phyloP scores from a whole-genome alignment of 1,140 invertebrate species.

The Drosophila yakuba region DNA sequence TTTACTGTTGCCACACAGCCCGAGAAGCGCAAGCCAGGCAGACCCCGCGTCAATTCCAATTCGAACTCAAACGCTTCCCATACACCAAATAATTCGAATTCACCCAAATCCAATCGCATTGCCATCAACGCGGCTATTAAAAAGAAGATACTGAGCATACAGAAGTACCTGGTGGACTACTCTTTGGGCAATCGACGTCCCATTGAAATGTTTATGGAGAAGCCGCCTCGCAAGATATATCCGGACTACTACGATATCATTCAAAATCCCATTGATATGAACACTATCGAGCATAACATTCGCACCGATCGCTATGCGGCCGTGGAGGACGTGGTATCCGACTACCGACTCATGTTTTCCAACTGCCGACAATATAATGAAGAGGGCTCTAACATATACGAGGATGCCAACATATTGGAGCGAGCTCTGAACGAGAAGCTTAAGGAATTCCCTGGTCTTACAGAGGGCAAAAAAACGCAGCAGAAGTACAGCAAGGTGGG shows the following conservation, averaged over 20 bases:
- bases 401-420: slow-evolving; percentile 96
- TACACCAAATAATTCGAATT: slow-evolving; percentile 70
- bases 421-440: slow-evolving; percentile 93
- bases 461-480: slow-evolving; percentile 70
- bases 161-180: slow-evolving; percentile 91
- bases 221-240: slow-evolving; percentile 97
- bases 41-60: slow-evolving; percentile 85
- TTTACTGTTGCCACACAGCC: slow-evolving; percentile 51
- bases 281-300: slow-evolving; percentile 96
- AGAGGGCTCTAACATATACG: slow-evolving; percentile 96
- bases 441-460: slow-evolving; percentile 87
- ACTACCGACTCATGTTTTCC: slow-evolving; percentile 95
- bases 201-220: slow-evolving; percentile 97
- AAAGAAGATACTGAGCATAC: slow-evolving; percentile 90
- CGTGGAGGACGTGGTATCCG: slow-evolving; percentile 87
- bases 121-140: slow-evolving; percentile 86
- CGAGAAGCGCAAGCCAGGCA: slow-evolving; percentile 79
- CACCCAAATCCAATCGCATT: slow-evolving; percentile 78
- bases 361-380: slow-evolving; percentile 99
- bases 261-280: slow-evolving; percentile 96
- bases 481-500: slow-evolving; percentile 74
- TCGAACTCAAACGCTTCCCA: slow-evolving; percentile 85
- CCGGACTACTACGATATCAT: slow-evolving; percentile 98
- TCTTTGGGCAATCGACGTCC: slow-evolving; percentile 92
- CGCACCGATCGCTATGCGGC: slow-evolving; percentile 88